Evolutionary conservation across 2,888 invertebrate genomes (phyloP).

Genomic region (Nysson spinosus): DNA sequence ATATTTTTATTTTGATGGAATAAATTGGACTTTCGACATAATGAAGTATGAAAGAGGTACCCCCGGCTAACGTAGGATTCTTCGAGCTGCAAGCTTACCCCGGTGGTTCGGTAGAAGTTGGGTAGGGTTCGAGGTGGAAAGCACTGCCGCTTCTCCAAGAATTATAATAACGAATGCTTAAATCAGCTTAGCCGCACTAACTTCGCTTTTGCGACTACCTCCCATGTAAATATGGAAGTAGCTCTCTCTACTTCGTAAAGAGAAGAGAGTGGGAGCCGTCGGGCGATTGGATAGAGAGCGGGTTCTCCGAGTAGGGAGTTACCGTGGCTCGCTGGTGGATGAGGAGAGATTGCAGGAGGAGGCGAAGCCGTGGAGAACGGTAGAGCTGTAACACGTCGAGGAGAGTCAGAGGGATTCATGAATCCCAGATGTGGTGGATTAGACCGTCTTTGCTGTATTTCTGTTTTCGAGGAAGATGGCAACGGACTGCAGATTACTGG

Average conservation of each 20-base stretch:
- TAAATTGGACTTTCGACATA: conserved; percentile 38
- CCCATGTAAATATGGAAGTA: conserved; percentile 75
- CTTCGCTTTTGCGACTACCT: conserved; percentile 73
- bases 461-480: conserved; percentile 67
- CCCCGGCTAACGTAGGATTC: neutral
- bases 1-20: too few relatives aligned
- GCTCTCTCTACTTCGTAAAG: conserved; percentile 68
- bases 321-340: conserved; percentile 38
- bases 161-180: conserved; percentile 77
- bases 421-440: conserved; percentile 75
- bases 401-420: conserved; percentile 70
- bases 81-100: conserved; percentile 4
- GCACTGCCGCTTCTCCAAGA: conserved; percentile 67
- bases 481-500: conserved; percentile 65
- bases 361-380: conserved; percentile 33
- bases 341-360: conserved; percentile 38
- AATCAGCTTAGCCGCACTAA: conserved; percentile 76
- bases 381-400: conserved; percentile 40
- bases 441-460: conserved; percentile 68
- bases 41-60: conserved; percentile 28
- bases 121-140: conserved; percentile 56
- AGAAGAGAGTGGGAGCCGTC: conserved; percentile 59
- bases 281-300: conserved; percentile 57
- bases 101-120: conserved; percentile 51
- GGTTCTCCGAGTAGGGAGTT: conserved; percentile 49